Percentiles rank a stretch among this genome's conserved stretches.
Conservation (phyloP, 2,888 invertebrate genomes). For the Dendrolimus pini region DNA sequence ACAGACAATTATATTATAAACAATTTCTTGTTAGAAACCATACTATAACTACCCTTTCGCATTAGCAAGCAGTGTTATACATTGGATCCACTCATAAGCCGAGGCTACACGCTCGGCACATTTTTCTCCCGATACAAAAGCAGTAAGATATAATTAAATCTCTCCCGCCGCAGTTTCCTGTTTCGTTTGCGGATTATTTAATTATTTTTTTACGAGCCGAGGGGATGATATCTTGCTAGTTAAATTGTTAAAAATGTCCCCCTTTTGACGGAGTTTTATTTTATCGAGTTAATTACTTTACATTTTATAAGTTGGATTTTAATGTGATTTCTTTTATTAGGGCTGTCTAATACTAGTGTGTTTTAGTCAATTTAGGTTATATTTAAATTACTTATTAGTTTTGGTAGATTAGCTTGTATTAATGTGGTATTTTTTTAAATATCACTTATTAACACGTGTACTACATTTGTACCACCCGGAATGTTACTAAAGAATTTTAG, state of each 20-base stretch:
- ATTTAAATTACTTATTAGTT: no score
- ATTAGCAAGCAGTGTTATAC: background rate
- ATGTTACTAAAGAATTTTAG: no score
- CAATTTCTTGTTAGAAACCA: no score
- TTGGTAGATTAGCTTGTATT: no score
- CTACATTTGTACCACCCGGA: no score
- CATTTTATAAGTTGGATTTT: background rate
- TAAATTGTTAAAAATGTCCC: background rate
- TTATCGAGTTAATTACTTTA: background rate
- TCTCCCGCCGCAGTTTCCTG: conserved; percentile 18
- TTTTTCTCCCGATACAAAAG: background rate
- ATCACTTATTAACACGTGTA: no score
- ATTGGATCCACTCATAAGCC: background rate
- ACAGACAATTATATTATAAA: no score
- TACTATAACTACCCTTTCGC: no score
- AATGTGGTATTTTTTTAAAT: no score
- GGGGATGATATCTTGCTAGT: conserved; percentile 15
- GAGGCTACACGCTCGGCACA: background rate
- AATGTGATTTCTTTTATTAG: background rate
- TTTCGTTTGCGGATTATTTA: conserved; percentile 24
- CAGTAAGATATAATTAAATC: conserved; percentile 29
- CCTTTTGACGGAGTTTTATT: background rate
- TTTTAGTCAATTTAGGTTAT: no score
- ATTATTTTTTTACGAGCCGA: conserved; percentile 17
- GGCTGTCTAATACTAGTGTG: no score